Conservation (phyloP, 2,113 vertebrate genomes). For the Bostrychus sinensis region DNA sequence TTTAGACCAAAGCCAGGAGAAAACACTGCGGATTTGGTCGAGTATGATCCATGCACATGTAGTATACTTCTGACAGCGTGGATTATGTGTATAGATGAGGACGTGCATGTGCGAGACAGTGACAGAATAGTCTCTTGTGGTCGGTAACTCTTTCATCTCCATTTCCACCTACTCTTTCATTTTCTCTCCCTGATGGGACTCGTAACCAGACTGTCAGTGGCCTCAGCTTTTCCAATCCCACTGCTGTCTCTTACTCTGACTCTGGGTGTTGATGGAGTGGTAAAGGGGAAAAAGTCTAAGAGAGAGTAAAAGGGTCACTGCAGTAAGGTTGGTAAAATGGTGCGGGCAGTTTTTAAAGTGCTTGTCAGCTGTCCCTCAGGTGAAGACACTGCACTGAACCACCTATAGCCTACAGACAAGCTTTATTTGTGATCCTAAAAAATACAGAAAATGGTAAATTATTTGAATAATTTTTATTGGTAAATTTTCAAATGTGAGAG, state of each 20-base stretch:
- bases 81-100: constrained; percentile 64
- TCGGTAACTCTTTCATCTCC: constrained; percentile 36
- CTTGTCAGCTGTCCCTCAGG: constrained; percentile 14
- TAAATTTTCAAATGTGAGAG: no score
- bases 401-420: constrained; percentile 7
- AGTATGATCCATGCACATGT: constrained; percentile 65
- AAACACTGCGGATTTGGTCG: constrained; percentile 57
- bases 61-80: constrained; percentile 63
- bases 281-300: constrained; percentile 19
- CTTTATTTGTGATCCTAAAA: no score
- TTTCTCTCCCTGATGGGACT: constrained; percentile 19
- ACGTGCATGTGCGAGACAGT: constrained; percentile 42
- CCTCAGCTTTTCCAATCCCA: background rate
- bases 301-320: constrained; percentile 39
- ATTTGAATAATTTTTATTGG: no score
- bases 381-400: constrained; percentile 21
- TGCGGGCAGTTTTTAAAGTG: constrained; percentile 15
- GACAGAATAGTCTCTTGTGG: constrained; percentile 58
- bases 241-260: background rate
- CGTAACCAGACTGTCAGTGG: constrained; percentile 8
- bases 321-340: constrained; percentile 6
- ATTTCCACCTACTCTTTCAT: constrained; percentile 5
- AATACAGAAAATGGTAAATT: no score
- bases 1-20: constrained; percentile 14
- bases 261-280: constrained; percentile 26